A percentile compares a stretch with the other conserved stretches of the same genome.
Evolutionary conservation across 1,140 invertebrate species (phyloP).

Genomic region (Cephus cinctus): DNA sequence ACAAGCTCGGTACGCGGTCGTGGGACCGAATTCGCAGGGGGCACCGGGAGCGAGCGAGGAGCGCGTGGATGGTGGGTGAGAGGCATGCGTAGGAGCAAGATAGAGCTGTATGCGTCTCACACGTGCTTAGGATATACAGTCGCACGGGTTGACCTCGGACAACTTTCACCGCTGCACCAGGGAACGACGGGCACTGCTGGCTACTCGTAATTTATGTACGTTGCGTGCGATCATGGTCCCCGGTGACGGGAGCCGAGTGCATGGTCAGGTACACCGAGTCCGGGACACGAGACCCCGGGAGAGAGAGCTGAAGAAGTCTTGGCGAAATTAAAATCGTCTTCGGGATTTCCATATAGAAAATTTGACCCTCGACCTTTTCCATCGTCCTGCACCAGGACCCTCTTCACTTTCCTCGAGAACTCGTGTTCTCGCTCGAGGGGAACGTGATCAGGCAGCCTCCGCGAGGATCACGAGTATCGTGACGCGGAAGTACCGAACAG

Average conservation of each 20-base stretch:
- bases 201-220: constrained; percentile 45
- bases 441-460: constrained; percentile 23
- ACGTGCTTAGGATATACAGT: no score
- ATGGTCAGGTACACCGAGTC: constrained; percentile 46
- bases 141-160: constrained; percentile 46
- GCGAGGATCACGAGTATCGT: constrained; percentile 33
- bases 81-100: no score
- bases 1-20: no score
- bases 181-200: constrained; percentile 24
- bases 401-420: neutral
- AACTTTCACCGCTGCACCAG: constrained; percentile 46
- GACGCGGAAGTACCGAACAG: constrained; percentile 36
- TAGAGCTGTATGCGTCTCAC: constrained; percentile 24
- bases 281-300: no score
- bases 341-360: no score
- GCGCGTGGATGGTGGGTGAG: no score
- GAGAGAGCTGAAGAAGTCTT: no score
- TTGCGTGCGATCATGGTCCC: constrained; percentile 43
- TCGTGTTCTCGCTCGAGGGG: neutral
- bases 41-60: no score
- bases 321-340: no score
- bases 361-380: no score
- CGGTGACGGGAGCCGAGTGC: constrained; percentile 31
- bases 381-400: no score
- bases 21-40: no score